Base-by-base conservation (phyloP, 2,888 invertebrate species). In the Ichneumon xanthorius region DNA sequence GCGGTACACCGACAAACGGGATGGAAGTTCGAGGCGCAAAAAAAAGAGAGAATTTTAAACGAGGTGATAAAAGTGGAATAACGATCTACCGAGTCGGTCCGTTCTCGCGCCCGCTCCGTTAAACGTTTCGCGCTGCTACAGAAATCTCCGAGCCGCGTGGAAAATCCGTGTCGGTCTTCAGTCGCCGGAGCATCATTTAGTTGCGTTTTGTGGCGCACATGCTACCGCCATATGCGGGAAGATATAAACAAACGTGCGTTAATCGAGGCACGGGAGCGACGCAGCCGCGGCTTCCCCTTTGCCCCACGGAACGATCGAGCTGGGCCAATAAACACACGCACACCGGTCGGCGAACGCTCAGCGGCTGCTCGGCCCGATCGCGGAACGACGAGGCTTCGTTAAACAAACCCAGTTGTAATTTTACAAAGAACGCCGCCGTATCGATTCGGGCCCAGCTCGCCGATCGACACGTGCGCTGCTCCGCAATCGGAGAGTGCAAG, bases 211-310 rank as follows among this genome's bases (percentile, higher is more conserved):
- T 86, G 88, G 89, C 90, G 90, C 90, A 93, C 91, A 92, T 92
- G 93, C 91, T 92, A 92, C 90, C 90, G 92, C 92, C 93, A 93
- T 93, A 93, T 93, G 93, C 90, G 92, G 91, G 87, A 91, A 89
- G 90, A 85, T 82, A 93, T 93, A 93, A 93, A 93, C 92, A 93
- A 22, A 14, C 75, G 75, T 63, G 67, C 48, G 53, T 50, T 40
- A 65, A 68, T 58, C 58, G 55, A 26, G 37, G 16, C 55, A 53
- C 77, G 16, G 37, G 37, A 37, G 53, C 50, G n/a, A 76, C 45
- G 78, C 61, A 67, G 76, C 71, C 80, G 82, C 85, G 85, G 68
- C 80, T 85, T 81, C 77, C 70, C 72, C 72, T 86, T 80, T 79
- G 48, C 73, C 77, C 48, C n/a, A 19, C 67, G 50, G 37, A 50